Percentiles rank a stretch among this genome's conserved stretches.
Conservation (phyloP, 2,888 invertebrate genomes). For the Hydrotaea cyrtoneurina region DNA sequence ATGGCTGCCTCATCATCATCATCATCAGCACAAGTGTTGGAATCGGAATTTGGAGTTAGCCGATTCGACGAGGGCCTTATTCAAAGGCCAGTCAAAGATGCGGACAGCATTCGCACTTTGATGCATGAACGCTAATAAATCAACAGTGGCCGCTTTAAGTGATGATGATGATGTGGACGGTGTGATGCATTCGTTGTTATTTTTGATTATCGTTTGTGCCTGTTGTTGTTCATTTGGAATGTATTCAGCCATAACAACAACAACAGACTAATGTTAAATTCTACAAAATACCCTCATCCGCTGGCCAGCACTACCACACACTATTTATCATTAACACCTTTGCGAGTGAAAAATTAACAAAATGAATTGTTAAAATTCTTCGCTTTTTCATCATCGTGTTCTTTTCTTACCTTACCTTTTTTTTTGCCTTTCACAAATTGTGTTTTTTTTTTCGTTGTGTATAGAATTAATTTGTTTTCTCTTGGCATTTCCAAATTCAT, state of each 20-base stretch:
- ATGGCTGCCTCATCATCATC: constrained; percentile 24
- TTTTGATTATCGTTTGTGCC: constrained; percentile 21
- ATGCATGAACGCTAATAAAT: constrained; percentile 67
- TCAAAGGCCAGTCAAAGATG: not conserved
- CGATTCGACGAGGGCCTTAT: not conserved
- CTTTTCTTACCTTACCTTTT: not conserved
- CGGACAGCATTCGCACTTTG: constrained; percentile 60
- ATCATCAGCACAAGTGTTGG: not conserved
- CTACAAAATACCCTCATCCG: not conserved
- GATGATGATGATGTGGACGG: constrained; percentile 37
- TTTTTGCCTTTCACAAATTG: no score
- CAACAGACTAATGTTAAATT: not conserved
- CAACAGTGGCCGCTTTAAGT: constrained; percentile 52
- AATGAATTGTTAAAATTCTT: constrained; percentile 33
- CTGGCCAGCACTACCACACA: not conserved
- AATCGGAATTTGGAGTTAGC: no score
- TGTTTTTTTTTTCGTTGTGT: not conserved
- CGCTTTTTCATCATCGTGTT: not conserved
- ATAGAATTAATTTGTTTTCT: not conserved
- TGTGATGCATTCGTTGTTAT: constrained; percentile 29
- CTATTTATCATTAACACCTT: constrained; percentile 39
- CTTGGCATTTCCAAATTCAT: not conserved
- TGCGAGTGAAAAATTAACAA: constrained; percentile 33
- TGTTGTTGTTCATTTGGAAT: constrained; percentile 18
- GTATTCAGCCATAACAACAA: constrained; percentile 38